Evolutionary conservation across 2,113 vertebrate species (phyloP).

Genomic region (Upupa epops): DNA sequence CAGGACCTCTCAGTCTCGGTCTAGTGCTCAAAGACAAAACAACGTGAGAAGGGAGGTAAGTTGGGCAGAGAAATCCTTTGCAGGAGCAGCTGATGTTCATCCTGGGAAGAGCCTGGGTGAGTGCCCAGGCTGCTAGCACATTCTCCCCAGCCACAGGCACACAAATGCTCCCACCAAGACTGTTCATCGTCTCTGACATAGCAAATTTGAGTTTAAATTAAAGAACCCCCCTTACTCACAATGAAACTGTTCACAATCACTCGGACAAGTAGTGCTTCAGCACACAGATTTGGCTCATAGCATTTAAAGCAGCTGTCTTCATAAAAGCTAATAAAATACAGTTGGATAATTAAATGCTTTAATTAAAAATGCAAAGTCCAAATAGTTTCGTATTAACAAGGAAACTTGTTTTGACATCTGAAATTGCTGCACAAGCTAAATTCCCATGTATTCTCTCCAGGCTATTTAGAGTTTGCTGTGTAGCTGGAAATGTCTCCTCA

Average conservation of each 20-base stretch:
- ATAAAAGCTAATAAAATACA: conserved; percentile 73
- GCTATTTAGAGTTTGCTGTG: conserved; percentile 57
- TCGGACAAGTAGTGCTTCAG: conserved; percentile 44
- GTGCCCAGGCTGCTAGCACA: not conserved
- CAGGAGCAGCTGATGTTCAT: not conserved
- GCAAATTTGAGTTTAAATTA: conserved; percentile 58
- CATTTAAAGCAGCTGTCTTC: conserved; percentile 63
- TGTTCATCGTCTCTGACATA: conserved; percentile 22
- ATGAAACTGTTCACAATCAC: conserved; percentile 24
- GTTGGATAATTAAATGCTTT: conserved; percentile 71
- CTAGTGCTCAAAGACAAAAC: not conserved
- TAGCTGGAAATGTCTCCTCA: conserved; percentile 42
- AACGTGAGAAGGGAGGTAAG: not conserved
- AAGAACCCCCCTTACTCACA: conserved; percentile 44
- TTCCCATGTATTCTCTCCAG: conserved; percentile 60
- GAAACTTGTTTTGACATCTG: conserved; percentile 74
- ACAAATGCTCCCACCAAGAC: not conserved
- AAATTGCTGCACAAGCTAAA: conserved; percentile 69
- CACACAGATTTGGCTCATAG: conserved; percentile 43
- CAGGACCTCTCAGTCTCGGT: not conserved
- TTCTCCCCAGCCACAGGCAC: fast-evolving
- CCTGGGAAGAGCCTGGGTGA: not conserved
- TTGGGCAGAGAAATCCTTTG: not conserved
- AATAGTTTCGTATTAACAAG: conserved; percentile 66
- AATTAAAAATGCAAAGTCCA: conserved; percentile 73